Evolutionary conservation across 2,888 invertebrate species (phyloP).

Genomic region (Caenorhabditis afra): DNA sequence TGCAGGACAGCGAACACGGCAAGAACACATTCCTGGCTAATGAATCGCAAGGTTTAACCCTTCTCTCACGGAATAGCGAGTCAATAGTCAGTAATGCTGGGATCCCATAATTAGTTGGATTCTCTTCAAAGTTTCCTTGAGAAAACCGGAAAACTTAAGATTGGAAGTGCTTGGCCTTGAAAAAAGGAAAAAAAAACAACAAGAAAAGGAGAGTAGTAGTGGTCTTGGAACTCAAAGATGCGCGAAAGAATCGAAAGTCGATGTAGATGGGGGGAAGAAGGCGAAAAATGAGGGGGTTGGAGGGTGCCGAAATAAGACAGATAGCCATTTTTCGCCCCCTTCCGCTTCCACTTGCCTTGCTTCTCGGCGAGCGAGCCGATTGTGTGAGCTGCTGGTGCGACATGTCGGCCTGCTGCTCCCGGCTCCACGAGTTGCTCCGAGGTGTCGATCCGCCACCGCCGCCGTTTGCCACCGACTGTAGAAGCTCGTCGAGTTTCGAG

Average conservation of each 20-base stretch:
- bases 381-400: conserved; percentile 49
- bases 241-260: conserved; percentile 42
- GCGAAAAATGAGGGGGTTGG: no score
- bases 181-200: conserved; percentile 15
- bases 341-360: conserved; percentile 54
- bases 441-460: conserved; percentile 51
- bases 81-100: no score
- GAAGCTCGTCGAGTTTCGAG: conserved; percentile 59
- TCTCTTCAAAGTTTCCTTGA: conserved; percentile 16
- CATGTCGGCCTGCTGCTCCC: conserved; percentile 51
- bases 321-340: conserved; percentile 12
- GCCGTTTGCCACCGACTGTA: conserved; percentile 32
- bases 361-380: conserved; percentile 62
- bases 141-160: conserved; percentile 32
- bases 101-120: neutral
- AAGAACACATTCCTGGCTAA: no score
- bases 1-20: conserved; percentile 43
- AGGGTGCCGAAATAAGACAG: conserved; percentile 47
- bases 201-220: conserved; percentile 30
- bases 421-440: conserved; percentile 63
- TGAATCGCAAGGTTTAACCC: conserved; percentile 15
- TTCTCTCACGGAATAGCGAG: conserved; percentile 12
- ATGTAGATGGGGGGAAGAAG: conserved; percentile 5
- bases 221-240: conserved; percentile 39
- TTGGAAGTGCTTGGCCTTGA: conserved; percentile 1